A percentile compares a stretch with the other conserved stretches of the same genome.
Conservation (phyloP, 1,140 invertebrate species). For the Zaprionus gabonicus region DNA sequence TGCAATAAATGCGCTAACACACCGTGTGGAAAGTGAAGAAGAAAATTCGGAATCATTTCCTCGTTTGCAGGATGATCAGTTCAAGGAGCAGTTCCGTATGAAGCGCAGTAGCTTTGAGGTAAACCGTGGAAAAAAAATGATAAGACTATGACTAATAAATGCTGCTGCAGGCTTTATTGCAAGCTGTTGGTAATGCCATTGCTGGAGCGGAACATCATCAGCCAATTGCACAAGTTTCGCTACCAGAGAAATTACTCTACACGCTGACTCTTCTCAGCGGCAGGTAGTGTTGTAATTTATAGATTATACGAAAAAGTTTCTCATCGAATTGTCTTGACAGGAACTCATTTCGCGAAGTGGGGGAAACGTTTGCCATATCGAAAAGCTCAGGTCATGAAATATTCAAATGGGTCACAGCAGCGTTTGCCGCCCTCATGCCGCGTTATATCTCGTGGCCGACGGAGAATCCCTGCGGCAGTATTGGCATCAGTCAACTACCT, state of each 20-base stretch:
- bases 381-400: conserved; percentile 54
- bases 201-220: conserved; percentile 23
- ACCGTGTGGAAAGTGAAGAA: neutral
- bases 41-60: neutral
- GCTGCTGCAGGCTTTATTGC: conserved; percentile 23
- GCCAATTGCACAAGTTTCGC: conserved; percentile 30
- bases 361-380: conserved; percentile 44
- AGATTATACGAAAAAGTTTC: neutral
- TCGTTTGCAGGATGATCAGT: conserved; percentile 39
- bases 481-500: conserved; percentile 13
- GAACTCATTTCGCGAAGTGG: conserved; percentile 47
- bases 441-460: conserved; percentile 40
- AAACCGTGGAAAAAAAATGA: neutral
- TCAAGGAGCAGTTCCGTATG: conserved; percentile 49
- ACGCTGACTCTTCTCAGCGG: conserved; percentile 43
- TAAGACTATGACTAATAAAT: neutral
- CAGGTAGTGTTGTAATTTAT: conserved; percentile 12
- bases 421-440: conserved; percentile 30
- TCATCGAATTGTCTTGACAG: conserved; percentile 3
- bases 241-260: conserved; percentile 44
- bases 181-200: conserved; percentile 25
- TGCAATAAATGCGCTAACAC: neutral
- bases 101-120: conserved; percentile 44
- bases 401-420: conserved; percentile 45
- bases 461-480: conserved; percentile 10